Base-by-base conservation (phyloP, 2,888 invertebrate species). In the Drosophila quasianomalipes region DNA sequence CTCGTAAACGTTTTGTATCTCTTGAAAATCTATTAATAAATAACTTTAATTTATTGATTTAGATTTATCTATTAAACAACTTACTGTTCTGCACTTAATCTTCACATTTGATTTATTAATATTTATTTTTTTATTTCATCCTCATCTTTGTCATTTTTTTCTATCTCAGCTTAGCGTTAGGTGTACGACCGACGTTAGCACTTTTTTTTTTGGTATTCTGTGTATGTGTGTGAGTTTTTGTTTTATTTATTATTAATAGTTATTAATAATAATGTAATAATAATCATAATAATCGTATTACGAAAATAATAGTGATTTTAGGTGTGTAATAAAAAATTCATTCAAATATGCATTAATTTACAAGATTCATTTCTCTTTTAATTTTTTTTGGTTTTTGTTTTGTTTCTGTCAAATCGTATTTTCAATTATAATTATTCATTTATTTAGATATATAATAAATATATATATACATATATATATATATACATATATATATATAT, bases 281-380 rank as follows among this genome's bases (percentile, higher is more conserved):
- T 60, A 53, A 62, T 75, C 10, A 74, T 77, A 80, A 81, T 88
- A 80, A 83, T 85, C 80, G 76, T 85, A 88, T 71, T 88, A 88
- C 80, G 74, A 88, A 88, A 85, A 85, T 83, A 81, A 88, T 83
- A 86, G 76, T 80, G 74, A 80, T 82, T 76, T 82, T 86, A 83
- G 59, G 57, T 76, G 72, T 77, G 63, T 83, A 82, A 71, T 80
- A 85, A 85, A 85, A 85, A 86, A 74, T 79, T 76, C 76, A 44
- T 80, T 88, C 68, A 82, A 87, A 82, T 85, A 87, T 85, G 83
- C 77, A 74, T 72, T 69, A 74, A 79, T 73, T 78, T 85, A 88
- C 83, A 88, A 72, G 59, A 70, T 74, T 74, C 53, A 55, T 68
- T 60, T 64, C 35, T 12, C 31, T 7, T 55, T 41, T 22, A n/a